Conservation (phyloP, 2,797 vertebrate species). For the Thalassophryne amazonica region DNA sequence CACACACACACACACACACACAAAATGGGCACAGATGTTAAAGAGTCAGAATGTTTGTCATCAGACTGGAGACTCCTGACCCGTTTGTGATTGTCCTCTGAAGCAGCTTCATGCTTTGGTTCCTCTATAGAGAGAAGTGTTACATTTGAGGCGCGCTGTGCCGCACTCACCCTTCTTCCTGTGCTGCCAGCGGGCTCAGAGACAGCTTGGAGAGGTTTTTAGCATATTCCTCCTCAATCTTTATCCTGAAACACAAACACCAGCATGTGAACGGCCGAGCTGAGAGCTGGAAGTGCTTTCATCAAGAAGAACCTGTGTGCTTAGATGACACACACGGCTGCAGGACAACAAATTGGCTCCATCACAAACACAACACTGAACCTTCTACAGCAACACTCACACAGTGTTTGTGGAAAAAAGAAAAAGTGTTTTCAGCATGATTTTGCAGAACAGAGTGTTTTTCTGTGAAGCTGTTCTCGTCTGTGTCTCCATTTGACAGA, state of each 20-base stretch:
- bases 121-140: too few species aligned
- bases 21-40: too few species aligned
- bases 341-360: not conserved
- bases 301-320: not conserved
- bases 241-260: conserved; percentile 83
- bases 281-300: not conserved
- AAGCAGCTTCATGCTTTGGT: too few species aligned
- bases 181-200: conserved; percentile 90
- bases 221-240: conserved; percentile 98
- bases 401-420: not conserved
- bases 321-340: not conserved
- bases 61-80: too few species aligned
- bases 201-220: conserved; percentile 98
- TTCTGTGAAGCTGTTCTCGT: not conserved
- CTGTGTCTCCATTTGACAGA: not conserved
- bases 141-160: too few species aligned
- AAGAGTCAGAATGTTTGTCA: too few species aligned
- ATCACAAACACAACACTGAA: not conserved
- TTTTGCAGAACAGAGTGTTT: not conserved
- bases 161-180: conserved; percentile 91
- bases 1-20: too few species aligned
- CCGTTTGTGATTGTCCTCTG: too few species aligned
- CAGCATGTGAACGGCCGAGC: conserved; percentile 8
- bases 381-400: not conserved
- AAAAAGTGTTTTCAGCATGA: not conserved